Conservation (phyloP, 2,888 invertebrate species). For the Tethea ocularis region DNA sequence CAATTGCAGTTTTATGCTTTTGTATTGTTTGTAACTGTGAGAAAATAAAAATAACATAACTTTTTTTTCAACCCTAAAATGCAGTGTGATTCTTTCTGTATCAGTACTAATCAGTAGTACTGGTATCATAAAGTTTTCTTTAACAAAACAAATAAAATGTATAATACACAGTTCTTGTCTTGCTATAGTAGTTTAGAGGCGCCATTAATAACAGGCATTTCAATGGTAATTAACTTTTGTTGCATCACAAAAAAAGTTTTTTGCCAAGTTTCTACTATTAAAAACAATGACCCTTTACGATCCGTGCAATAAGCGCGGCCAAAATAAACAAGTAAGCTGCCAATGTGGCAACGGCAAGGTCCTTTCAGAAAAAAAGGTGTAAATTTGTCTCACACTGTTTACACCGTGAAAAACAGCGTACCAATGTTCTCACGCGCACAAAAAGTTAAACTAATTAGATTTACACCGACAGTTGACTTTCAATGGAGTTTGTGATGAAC, state of each 20-base stretch:
- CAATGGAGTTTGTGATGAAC: background rate
- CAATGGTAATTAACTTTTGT: no score
- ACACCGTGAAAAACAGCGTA: background rate
- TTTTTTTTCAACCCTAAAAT: background rate
- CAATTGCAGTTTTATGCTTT: background rate
- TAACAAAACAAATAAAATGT: no score
- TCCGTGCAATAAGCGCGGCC: background rate
- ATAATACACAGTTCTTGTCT: no score
- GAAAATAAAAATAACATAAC: background rate
- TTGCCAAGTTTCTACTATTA: background rate
- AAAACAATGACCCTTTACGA: background rate
- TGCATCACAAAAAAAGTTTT: no score
- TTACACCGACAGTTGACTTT: slow-evolving; percentile 2
- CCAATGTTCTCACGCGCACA: slow-evolving; percentile 5
- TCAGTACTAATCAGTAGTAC: no score
- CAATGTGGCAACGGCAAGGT: background rate
- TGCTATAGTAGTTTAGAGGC: no score
- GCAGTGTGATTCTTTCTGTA: background rate
- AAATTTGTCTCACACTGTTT: background rate
- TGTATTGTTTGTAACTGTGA: background rate
- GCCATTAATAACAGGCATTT: no score
- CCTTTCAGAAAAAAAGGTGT: background rate
- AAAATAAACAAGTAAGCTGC: background rate
- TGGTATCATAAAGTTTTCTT: no score
- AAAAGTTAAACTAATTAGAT: background rate